Base-by-base conservation (phyloP, 2,113 vertebrate species). In the Chloropsis hardwickii region DNA sequence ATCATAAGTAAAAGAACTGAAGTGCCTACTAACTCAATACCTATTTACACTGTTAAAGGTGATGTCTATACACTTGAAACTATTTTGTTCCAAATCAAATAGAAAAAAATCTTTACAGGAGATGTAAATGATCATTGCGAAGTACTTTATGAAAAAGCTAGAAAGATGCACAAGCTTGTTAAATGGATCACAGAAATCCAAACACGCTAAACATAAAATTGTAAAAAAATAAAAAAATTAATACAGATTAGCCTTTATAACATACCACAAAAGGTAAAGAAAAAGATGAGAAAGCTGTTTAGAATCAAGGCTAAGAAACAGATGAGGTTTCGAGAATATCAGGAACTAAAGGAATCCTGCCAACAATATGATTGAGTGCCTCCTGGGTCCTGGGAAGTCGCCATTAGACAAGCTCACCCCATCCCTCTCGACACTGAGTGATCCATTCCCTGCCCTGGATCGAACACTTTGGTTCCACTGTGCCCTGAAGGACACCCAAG, bases 381-480 rank as follows among this genome's bases (percentile, higher is more conserved):
- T 53, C 64, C 3, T 3, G n/a, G 48, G 73, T 44, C 33, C 87
- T 60, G 10, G 56, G 23, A 74, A 86, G 44, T 4, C 12, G 9
- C 51, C 61, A 31, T 56, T 2, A 57, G 53, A 57, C 7, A 66
- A 60, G 17, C 45, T 81, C 15, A 54, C 1, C 54, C 80, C 54
- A 42, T 19, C 50, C 19, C 54, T 66, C 12, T 44, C 0, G 0
- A 44, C 2, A 0, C 0, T 10, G 24, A 88, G 58, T 1, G 17
- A 86, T 23, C 24, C 39, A 8, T 58, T 53, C 60, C 42, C 35
- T 50, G 56, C 56, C 56, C 77, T 17, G 22, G 81, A 57, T 0
- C 3, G 9, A 84, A 54, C 0, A 0, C 56, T 84, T n/a, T 1
- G 10, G 40, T 29, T 78, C 39, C 39, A 10, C 39, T 0, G 0